These are phyloP conservation scores for Nasonovia ribisnigri DNA, from an alignment of 2,888 invertebrate genomes.

Conservation along the genomic window DNA sequence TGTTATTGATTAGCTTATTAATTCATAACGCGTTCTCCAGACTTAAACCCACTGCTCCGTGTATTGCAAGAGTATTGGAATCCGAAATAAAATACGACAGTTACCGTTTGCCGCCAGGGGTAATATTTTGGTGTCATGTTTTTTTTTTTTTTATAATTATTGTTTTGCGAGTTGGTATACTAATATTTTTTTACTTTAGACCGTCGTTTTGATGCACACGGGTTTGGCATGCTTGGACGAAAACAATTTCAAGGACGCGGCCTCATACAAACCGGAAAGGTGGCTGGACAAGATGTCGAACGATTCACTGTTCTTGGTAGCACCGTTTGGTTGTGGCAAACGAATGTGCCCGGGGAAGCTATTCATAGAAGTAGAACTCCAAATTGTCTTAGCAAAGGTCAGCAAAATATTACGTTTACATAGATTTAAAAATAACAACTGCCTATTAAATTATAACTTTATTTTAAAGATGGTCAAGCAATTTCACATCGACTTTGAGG, in stretches of 20 bases:
- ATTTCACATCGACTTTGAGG: constrained; percentile 79
- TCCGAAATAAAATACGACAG: constrained; percentile 78
- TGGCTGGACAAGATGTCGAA: constrained; percentile 77
- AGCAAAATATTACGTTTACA: background rate
- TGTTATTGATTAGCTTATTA: background rate
- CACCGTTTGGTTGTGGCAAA: constrained; percentile 85
- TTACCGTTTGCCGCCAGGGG: constrained; percentile 80
- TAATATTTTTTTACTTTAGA: constrained; percentile 71
- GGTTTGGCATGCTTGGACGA: constrained; percentile 85
- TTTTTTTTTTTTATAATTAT: background rate
- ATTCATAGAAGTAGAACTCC: constrained; percentile 83
- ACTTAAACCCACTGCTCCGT: constrained; percentile 82
- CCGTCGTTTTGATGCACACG: constrained; percentile 84
- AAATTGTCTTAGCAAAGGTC: constrained; percentile 81
- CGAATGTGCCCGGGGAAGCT: constrained; percentile 89
- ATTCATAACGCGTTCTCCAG: constrained; percentile 68
- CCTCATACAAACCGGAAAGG: constrained; percentile 81
- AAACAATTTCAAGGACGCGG: constrained; percentile 80
- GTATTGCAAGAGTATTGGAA: constrained; percentile 82
- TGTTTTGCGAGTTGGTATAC: background rate
- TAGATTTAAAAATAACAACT: background rate
- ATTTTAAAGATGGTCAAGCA: constrained; percentile 76
- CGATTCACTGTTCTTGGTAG: constrained; percentile 77
- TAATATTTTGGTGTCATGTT: constrained; percentile 70
- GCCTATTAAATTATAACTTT: background rate